phyloP scores from a whole-genome alignment of 2,888 invertebrate species.

The Drosophila prostipennis region DNA sequence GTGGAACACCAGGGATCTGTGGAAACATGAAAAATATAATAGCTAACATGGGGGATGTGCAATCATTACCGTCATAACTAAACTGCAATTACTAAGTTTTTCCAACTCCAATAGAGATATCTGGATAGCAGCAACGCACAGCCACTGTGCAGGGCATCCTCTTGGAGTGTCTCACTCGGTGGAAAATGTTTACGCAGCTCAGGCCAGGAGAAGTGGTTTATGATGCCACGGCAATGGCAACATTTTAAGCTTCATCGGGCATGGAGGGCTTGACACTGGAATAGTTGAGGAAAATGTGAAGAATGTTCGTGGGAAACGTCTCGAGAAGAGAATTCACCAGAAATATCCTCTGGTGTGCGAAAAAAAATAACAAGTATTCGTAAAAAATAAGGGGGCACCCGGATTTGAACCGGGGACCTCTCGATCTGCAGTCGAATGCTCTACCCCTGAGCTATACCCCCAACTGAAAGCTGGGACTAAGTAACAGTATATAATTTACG shows the following conservation, averaged over 20 bases:
- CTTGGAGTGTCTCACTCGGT: slow-evolving; percentile 48
- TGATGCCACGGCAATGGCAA: slow-evolving; percentile 37
- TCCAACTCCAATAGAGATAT: neutral
- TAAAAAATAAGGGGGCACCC: slow-evolving; percentile 62
- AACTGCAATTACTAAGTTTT: too few relatives aligned
- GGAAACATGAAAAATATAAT: neutral
- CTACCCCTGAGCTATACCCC: slow-evolving; percentile 75
- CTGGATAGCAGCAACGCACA: neutral
- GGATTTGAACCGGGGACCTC: slow-evolving; percentile 75
- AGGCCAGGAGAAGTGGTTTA: slow-evolving; percentile 46
- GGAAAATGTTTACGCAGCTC: slow-evolving; percentile 61
- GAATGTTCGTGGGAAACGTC: slow-evolving; percentile 16
- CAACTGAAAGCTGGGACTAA: slow-evolving; percentile 1
- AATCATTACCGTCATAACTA: too few relatives aligned
- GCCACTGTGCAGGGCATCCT: slow-evolving; percentile 18
- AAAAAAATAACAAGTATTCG: neutral
- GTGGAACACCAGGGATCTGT: slow-evolving; percentile 2
- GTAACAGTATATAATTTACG: too few relatives aligned
- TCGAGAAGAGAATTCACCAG: neutral
- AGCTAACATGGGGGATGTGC: too few relatives aligned
- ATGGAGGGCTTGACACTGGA: neutral
- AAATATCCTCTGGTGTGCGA: slow-evolving; percentile 2
- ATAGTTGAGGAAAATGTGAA: slow-evolving; percentile 29
- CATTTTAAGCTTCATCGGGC: slow-evolving; percentile 37
- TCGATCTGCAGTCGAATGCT: slow-evolving; percentile 79